These are phyloP conservation scores for Lagorchestes hirsutus DNA, from an alignment of 2,797 vertebrate genomes.

Conservation along the genomic window DNA sequence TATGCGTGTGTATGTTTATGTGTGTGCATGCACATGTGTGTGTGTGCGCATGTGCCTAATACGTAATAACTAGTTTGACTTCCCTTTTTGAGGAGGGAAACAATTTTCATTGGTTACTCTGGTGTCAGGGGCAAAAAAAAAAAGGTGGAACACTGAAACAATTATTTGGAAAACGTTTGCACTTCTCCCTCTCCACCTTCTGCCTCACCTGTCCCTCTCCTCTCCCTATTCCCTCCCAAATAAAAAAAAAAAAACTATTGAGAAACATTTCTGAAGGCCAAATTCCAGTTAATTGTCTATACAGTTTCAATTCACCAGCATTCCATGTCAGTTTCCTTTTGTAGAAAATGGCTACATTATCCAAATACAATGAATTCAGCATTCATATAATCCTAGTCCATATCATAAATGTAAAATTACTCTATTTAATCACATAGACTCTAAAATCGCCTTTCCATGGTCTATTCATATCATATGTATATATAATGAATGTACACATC, in stretches of 20 bases:
- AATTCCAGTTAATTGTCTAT: background rate
- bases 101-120: conserved; percentile 28
- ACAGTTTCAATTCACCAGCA: conserved; percentile 33
- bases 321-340: conserved; percentile 45
- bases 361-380: background rate
- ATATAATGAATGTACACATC: conserved; percentile 31
- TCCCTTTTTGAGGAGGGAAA: background rate
- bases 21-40: background rate
- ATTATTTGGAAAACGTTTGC: conserved; percentile 30
- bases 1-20: background rate
- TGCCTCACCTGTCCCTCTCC: background rate
- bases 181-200: background rate
- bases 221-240: background rate
- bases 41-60: background rate
- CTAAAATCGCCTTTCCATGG: conserved; percentile 29
- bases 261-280: background rate
- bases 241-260: background rate
- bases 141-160: conserved; percentile 7
- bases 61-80: conserved; percentile 11
- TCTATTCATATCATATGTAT: conserved; percentile 16
- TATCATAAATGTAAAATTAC: conserved; percentile 40
- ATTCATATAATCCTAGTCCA: conserved; percentile 26
- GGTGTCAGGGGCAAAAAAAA: conserved; percentile 22
- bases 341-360: conserved; percentile 11
- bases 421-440: background rate